Percentiles rank a stretch among this genome's conserved stretches.
These are phyloP conservation scores for Platycercus adscitus DNA, from an alignment of 2,113 vertebrate genomes.

Conservation along the genomic window DNA sequence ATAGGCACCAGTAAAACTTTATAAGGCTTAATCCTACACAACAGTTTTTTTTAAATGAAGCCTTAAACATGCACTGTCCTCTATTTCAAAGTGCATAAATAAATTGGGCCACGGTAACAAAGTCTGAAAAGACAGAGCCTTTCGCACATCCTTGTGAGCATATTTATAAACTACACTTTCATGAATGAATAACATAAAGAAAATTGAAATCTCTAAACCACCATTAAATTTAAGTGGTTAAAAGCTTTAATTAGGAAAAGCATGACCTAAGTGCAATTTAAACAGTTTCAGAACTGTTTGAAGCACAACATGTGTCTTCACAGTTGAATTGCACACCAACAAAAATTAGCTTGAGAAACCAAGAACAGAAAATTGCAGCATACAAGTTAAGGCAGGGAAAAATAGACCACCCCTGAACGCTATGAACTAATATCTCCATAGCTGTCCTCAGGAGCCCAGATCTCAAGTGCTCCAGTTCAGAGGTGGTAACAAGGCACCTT, in stretches of 20 bases:
- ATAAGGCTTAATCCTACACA: not conserved
- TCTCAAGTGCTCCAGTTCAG: slow-evolving; percentile 30
- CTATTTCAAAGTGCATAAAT: not conserved
- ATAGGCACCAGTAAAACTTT: slow-evolving; percentile 13
- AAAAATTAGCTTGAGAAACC: not conserved
- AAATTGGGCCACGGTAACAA: not conserved
- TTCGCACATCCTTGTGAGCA: not conserved
- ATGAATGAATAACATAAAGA: not conserved
- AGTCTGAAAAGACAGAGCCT: not conserved
- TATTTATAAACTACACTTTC: not conserved
- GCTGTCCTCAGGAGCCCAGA: not conserved
- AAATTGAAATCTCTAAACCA: not conserved
- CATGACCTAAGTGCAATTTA: not conserved
- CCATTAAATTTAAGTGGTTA: not conserved
- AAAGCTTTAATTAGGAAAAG: not conserved
- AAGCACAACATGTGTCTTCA: not conserved
- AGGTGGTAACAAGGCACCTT: slow-evolving; percentile 25
- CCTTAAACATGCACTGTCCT: not conserved
- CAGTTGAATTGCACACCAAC: not conserved
- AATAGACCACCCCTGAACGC: not conserved
- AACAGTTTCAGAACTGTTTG: not conserved
- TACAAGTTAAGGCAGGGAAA: not conserved
- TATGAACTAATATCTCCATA: not conserved
- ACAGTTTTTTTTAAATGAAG: not conserved
- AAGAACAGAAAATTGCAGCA: not conserved